Base-by-base conservation (phyloP, 2,888 invertebrate species). In the Holacanthella duospinosa region DNA sequence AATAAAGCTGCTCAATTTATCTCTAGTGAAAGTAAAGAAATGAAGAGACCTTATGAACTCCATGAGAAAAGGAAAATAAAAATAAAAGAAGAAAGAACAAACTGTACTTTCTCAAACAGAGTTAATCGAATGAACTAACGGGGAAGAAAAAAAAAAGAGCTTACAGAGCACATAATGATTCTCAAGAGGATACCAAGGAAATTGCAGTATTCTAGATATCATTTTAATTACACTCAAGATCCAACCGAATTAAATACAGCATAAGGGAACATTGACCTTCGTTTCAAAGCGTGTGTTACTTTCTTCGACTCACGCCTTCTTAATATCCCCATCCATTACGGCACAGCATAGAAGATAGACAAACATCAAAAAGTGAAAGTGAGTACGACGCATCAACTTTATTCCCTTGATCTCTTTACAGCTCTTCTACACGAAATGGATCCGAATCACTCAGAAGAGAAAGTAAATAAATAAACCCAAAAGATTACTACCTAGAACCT, bases 381-480 rank as follows among this genome's bases (percentile, higher is more conserved):
- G n/a, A n/a, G n/a, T n/a, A n/a, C n/a, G n/a, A n/a, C n/a, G n/a
- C n/a, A n/a, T n/a, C n/a, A n/a, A n/a, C 16, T 48, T 4, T 48
- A 48, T 48, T 48, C 48, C 48, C 48, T 48, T 21, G 48, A 48
- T 48, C 48, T 48, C 48, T 48, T 48, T 48, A 48, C 48, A 48
- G 48, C 48, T 48, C 48, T 21, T 21, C n/a, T 9, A 21, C 48
- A 48, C 21, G 48, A 48, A 48, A 48, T 48, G 48, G 48, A 48
- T 9, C n/a, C n/a, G n/a, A n/a, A 48, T 16, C 6, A 21, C n/a
- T 48, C 12, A 21, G 21, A n/a, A 21, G 48, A 48, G 48, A 48
- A 48, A 48, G 48, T 48, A n/a, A n/a, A 48, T 4, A 48, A n/a
- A n/a, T n/a, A 4, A 48, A 48, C 48, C 21, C 48, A 48, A n/a